These are phyloP conservation scores for Ruditapes philippinarum DNA, from an alignment of 1,140 invertebrate genomes.

Conservation along the genomic window DNA sequence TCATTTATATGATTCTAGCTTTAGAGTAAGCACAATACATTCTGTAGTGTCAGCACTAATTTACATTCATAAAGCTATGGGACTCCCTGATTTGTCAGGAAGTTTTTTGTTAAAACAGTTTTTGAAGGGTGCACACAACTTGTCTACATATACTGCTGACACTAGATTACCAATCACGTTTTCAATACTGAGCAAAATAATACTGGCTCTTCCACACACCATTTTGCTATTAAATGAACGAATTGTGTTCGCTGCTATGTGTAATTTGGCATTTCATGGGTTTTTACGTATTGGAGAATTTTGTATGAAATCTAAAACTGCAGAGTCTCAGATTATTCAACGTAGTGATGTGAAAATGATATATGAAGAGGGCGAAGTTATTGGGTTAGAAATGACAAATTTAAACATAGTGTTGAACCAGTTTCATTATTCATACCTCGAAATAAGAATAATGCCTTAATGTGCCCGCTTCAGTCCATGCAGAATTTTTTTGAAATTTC, in stretches of 20 bases:
- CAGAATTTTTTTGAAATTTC: background rate
- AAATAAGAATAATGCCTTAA: background rate
- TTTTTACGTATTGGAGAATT: conserved; percentile 47
- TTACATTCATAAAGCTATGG: conserved; percentile 58
- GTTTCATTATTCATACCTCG: background rate
- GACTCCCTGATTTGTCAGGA: conserved; percentile 3
- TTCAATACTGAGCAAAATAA: background rate
- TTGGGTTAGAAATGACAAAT: background rate
- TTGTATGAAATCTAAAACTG: background rate
- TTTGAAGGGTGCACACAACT: conserved; percentile 29
- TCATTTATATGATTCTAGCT: background rate
- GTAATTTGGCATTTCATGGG: conserved; percentile 32
- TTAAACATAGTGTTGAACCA: conserved; percentile 2
- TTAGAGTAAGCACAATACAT: too few species aligned
- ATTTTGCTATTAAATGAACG: conserved; percentile 13
- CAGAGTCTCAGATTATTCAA: background rate
- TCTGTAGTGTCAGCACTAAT: conserved; percentile 43
- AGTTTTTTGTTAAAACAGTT: conserved; percentile 48
- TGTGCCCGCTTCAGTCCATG: conserved; percentile 17
- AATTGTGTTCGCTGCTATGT: too few species aligned
- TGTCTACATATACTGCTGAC: background rate
- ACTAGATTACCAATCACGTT: conserved; percentile 41
- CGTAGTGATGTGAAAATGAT: background rate
- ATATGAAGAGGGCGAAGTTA: background rate
- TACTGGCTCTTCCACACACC: background rate